Conservation (phyloP, 2,797 vertebrate species). For the Intellagama lesueurii region DNA sequence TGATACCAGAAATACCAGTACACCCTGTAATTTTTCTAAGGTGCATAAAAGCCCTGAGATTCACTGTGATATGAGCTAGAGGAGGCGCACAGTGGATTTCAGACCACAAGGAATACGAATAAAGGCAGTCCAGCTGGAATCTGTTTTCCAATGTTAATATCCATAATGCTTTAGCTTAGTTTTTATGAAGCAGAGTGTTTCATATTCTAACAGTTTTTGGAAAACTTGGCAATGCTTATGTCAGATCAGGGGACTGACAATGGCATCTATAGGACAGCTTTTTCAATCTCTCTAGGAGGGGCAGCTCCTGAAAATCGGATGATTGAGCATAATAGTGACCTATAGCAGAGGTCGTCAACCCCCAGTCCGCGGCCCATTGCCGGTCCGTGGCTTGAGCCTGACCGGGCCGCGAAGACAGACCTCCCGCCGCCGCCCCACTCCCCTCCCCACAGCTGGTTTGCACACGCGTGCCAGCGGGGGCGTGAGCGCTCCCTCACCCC, state of each 20-base stretch:
- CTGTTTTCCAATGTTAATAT: neutral
- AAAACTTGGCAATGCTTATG: neutral
- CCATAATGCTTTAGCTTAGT: neutral
- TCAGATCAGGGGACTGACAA: neutral
- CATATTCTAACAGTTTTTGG: conserved; percentile 31
- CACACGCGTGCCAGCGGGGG: too few species aligned
- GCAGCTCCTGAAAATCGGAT: neutral
- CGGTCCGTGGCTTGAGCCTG: too few species aligned
- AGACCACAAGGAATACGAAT: neutral
- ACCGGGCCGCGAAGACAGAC: too few species aligned
- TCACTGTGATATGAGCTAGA: too few species aligned
- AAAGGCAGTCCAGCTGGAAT: neutral
- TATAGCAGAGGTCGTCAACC: too few species aligned
- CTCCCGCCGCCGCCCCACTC: too few species aligned
- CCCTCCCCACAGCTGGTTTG: too few species aligned
- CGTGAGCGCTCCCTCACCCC: too few species aligned
- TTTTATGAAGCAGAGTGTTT: neutral
- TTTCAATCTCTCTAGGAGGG: neutral
- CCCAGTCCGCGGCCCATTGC: too few species aligned
- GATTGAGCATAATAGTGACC: neutral
- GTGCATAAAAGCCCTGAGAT: neutral
- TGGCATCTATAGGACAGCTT: conserved; percentile 3
- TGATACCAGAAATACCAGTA: neutral
- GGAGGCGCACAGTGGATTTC: neutral
- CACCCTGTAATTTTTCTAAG: too few species aligned